Conservation (phyloP, 2,888 invertebrate genomes). For the Aphidoletes aphidimyza region DNA sequence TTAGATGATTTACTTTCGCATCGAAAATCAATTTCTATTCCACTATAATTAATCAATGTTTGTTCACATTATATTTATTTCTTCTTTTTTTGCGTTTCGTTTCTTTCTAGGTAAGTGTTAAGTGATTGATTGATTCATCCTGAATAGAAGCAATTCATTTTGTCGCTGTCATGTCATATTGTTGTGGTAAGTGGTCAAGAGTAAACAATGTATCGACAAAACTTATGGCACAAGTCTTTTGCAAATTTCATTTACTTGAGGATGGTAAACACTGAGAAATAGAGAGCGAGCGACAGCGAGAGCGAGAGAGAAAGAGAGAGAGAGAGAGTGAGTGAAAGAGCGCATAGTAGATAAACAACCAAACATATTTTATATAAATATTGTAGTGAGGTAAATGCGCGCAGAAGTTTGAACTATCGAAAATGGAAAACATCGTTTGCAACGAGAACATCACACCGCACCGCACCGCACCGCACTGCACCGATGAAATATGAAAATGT, state of each 20-base stretch:
- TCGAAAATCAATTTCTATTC: not conserved
- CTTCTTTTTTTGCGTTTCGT: not conserved
- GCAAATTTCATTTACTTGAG: not conserved
- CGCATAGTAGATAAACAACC: not conserved
- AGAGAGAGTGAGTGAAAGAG: not conserved
- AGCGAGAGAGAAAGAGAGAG: not conserved
- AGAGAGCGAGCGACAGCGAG: too few species aligned
- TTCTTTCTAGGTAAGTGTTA: constrained; percentile 24
- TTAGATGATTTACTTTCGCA: not conserved
- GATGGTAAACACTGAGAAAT: not conserved
- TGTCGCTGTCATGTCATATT: constrained; percentile 25
- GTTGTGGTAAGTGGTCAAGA: constrained; percentile 41
- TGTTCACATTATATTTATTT: not conserved
- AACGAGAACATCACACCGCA: too few species aligned
- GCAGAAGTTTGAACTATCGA: too few species aligned
- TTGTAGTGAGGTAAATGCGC: too few species aligned
- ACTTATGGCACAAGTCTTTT: too few species aligned
- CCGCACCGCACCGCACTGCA: too few species aligned
- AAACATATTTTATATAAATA: not conserved
- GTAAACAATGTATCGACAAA: constrained; percentile 32
- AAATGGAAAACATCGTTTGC: too few species aligned
- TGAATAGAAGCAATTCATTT: constrained; percentile 33
- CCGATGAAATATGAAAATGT: too few species aligned
- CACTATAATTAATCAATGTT: not conserved
- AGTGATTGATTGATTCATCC: constrained; percentile 40